Percentiles rank a stretch among this genome's conserved stretches.
These are phyloP conservation scores for Anolis sagrei DNA, from an alignment of 2,113 vertebrate species.

Conservation along the genomic window DNA sequence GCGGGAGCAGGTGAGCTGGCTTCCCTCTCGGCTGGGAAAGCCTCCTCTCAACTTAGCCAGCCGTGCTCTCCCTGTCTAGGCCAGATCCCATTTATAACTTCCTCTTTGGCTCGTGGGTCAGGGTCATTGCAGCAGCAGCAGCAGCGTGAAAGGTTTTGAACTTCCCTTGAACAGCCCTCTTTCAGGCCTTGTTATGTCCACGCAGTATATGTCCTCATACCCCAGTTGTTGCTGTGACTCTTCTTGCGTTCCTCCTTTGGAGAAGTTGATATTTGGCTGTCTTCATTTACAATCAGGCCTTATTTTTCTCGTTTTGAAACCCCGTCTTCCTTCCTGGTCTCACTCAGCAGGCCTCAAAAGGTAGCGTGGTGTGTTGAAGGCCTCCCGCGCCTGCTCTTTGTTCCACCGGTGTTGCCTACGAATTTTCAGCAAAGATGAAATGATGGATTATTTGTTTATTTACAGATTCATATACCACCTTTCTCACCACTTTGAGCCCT, in stretches of 20 bases:
- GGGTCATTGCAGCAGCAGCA: neutral
- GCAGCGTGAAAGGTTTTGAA: slow-evolving; percentile 17
- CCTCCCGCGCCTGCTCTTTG: neutral
- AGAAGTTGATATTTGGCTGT: neutral
- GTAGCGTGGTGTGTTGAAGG: neutral
- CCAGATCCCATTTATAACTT: slow-evolving; percentile 28
- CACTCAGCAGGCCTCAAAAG: slow-evolving; percentile 13
- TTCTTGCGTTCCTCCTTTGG: accelerated
- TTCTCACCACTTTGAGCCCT: too few species aligned
- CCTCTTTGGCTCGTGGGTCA: slow-evolving; percentile 22
- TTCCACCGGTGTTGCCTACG: too few species aligned
- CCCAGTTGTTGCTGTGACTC: neutral
- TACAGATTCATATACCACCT: too few species aligned
- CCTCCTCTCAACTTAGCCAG: neutral
- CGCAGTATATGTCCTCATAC: accelerated
- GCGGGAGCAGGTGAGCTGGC: neutral
- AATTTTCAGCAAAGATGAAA: neutral
- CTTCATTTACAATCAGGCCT: slow-evolving; percentile 48
- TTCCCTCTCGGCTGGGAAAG: neutral
- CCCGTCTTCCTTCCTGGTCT: slow-evolving; percentile 24
- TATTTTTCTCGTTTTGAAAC: slow-evolving; percentile 58
- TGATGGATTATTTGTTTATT: too few species aligned
- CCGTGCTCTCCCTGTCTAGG: neutral
- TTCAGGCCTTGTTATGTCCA: neutral
- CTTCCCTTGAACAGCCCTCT: neutral